Conservation (phyloP, 2,888 invertebrate species). For the Himalopsyche anomala region DNA sequence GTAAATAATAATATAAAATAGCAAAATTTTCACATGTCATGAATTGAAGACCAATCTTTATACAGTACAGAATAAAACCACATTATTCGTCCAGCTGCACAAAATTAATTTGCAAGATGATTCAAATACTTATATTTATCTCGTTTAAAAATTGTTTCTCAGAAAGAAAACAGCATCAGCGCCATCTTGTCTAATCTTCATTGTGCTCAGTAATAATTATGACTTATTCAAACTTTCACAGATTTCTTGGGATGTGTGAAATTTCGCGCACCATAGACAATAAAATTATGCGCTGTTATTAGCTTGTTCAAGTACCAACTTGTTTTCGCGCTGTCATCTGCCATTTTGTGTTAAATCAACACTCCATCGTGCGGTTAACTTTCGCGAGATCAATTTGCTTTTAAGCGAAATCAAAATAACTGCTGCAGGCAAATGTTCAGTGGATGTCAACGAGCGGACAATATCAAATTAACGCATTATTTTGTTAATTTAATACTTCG, state of each 20-base stretch:
- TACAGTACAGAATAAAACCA: no score
- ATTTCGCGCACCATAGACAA: not conserved
- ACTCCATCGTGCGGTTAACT: conserved; percentile 31
- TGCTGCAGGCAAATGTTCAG: not conserved
- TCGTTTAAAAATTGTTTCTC: not conserved
- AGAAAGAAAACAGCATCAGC: not conserved
- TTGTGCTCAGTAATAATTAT: not conserved
- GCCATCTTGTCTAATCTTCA: conserved; percentile 29
- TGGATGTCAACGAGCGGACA: not conserved
- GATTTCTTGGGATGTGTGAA: not conserved
- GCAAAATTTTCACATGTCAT: no score
- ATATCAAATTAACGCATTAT: no score
- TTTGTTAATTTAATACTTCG: no score
- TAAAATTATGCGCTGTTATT: conserved; percentile 14
- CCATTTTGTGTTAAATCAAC: conserved; percentile 9
- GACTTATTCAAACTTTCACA: conserved; percentile 1
- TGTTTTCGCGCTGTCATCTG: conserved; percentile 37
- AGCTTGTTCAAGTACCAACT: not conserved
- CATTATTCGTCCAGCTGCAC: no score
- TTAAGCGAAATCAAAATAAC: conserved; percentile 37
- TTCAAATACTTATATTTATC: not conserved
- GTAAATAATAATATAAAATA: no score
- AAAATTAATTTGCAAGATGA: not conserved
- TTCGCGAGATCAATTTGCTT: conserved; percentile 45
- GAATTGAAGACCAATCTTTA: no score